Evolutionary conservation across 2,888 invertebrate species (phyloP).

Genomic region (Hemicrepidius hirtus): DNA sequence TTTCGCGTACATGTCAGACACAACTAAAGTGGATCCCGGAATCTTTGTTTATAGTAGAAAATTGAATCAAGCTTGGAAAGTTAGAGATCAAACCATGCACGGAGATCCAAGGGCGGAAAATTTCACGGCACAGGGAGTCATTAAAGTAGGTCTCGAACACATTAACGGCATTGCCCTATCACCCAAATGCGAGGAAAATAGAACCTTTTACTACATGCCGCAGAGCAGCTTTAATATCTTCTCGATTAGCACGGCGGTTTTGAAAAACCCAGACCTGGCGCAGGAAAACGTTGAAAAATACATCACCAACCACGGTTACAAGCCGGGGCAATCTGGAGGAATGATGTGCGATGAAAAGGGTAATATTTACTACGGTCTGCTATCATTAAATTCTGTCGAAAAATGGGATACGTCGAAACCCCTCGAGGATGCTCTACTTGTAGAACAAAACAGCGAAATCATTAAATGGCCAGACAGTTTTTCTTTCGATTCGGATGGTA

Average conservation of each 20-base stretch:
- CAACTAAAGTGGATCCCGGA: constrained; percentile 78
- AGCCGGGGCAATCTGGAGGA: constrained; percentile 80
- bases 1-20: constrained; percentile 81
- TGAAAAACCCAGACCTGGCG: constrained; percentile 73
- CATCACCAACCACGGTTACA: constrained; percentile 76
- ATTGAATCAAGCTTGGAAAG: constrained; percentile 79
- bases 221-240: constrained; percentile 79
- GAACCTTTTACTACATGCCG: constrained; percentile 78
- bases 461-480: constrained; percentile 83
- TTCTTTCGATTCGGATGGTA: constrained; percentile 77
- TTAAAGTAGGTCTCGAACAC: constrained; percentile 69
- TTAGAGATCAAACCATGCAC: constrained; percentile 78
- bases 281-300: constrained; percentile 62
- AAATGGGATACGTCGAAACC: constrained; percentile 79
- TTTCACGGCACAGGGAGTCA: constrained; percentile 76
- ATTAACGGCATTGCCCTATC: constrained; percentile 80
- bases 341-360: constrained; percentile 82
- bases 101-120: constrained; percentile 74
- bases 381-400: constrained; percentile 80
- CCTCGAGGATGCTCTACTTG: constrained; percentile 75
- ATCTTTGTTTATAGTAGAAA: constrained; percentile 79
- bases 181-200: constrained; percentile 45
- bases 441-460: constrained; percentile 78
- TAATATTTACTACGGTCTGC: constrained; percentile 79
- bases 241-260: constrained; percentile 75